These are phyloP conservation scores for Callorhinus ursinus DNA, from an alignment of 2,113 vertebrate genomes.

Conservation along the genomic window DNA sequence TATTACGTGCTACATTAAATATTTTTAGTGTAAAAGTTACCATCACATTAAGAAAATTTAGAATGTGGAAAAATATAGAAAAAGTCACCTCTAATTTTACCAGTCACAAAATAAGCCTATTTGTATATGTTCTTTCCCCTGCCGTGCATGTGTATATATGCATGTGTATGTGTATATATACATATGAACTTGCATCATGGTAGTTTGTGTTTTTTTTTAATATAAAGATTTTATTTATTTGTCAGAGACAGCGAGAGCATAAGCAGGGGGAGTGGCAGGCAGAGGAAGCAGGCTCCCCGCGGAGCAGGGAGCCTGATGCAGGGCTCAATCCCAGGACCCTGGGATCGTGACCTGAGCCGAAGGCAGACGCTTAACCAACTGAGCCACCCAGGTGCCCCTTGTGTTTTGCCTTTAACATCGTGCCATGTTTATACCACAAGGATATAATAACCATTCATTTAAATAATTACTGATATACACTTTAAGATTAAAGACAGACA, in stretches of 20 bases:
- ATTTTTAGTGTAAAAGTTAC: not conserved
- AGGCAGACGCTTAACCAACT: not conserved
- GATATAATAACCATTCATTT: not conserved
- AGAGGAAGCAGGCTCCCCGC: no score
- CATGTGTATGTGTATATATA: not conserved
- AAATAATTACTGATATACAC: not conserved
- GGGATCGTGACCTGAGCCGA: not conserved
- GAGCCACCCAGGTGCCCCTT: no score
- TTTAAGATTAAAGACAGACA: not conserved
- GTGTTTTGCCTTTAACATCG: not conserved
- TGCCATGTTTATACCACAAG: not conserved
- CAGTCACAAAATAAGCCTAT: not conserved
- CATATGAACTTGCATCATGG: not conserved
- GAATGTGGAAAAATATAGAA: not conserved
- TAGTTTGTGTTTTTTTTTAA: not conserved
- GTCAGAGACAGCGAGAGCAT: not conserved
- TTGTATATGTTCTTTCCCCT: not conserved
- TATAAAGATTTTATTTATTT: not conserved
- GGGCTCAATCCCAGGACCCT: no score
- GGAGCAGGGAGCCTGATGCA: not conserved
- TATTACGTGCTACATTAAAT: not conserved
- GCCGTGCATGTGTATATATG: no score
- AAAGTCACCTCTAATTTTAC: not conserved
- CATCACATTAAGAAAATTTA: not conserved
- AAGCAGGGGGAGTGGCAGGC: not conserved